phyloP scores from a whole-genome alignment of 2,113 vertebrate species.

The Atractosteus spatula region DNA sequence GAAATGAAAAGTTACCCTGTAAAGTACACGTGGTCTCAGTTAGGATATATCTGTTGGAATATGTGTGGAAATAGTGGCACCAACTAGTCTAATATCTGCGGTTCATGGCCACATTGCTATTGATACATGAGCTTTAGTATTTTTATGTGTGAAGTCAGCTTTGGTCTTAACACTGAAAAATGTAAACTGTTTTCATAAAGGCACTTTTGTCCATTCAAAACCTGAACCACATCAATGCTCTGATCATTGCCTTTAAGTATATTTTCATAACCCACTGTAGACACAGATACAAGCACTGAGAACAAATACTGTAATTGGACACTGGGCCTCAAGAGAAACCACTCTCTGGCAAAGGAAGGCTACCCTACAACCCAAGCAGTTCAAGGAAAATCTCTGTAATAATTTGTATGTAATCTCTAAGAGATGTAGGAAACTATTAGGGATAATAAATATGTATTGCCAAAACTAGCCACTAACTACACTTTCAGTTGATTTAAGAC shows the following conservation, averaged over 20 bases:
- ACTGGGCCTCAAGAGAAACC: background rate
- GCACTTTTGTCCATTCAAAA: background rate
- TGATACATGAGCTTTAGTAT: background rate
- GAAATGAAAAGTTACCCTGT: constrained; percentile 1
- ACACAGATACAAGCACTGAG: background rate
- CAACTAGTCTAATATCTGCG: constrained; percentile 8
- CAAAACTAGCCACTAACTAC: too few relatives aligned
- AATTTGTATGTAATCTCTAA: background rate
- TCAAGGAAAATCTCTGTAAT: background rate
- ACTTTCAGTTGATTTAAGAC: too few relatives aligned
- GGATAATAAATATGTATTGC: too few relatives aligned
- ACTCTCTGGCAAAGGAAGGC: constrained; percentile 1
- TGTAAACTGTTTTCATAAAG: constrained; percentile 7
- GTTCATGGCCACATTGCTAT: constrained; percentile 6
- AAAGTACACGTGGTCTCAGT: constrained; percentile 11
- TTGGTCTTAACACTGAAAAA: constrained; percentile 8
- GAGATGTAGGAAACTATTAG: too few relatives aligned
- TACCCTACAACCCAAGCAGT: background rate
- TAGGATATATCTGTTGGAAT: constrained; percentile 10
- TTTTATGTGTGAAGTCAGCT: constrained; percentile 4
- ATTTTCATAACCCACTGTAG: background rate
- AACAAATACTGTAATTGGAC: background rate
- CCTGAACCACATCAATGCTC: background rate
- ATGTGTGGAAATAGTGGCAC: constrained; percentile 19
- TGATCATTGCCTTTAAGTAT: background rate